Base-by-base conservation (phyloP, 1,140 invertebrate genomes). In the Drosophila sturtevanti region DNA sequence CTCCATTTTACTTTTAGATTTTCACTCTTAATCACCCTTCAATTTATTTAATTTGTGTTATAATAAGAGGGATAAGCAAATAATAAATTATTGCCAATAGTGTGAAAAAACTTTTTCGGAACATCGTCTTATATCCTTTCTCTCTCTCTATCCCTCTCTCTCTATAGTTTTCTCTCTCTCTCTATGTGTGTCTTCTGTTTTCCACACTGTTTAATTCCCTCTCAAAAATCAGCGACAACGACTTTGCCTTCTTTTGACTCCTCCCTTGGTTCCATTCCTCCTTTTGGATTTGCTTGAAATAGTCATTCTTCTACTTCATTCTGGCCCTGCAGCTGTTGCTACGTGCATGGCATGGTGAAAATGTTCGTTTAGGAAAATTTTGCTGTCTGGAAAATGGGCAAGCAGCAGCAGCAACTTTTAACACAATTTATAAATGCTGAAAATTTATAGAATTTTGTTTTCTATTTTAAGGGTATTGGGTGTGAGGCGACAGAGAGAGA, bases 391-490 rank as follows among this genome's bases (percentile, higher is more conserved):
- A 48, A 48, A 48, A 48, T 48, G 41, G 41, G 41, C 41, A 48
- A 48, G 74, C 63, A 69, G 41, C 62, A 48, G 74, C 63, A 69
- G 41, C 62, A 86, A 87, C 82, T 86, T 87, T 87, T 86, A 87
- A 87, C 75, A 77, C 82, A 86, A 86, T 87, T 86, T 86, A 86
- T 86, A 86, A 85, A 81, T 68, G 81, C 81, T 77, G 65, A 70
- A 77, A 86, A 86, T 86, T 86, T 87, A 87, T 87, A 86, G 82
- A 86, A 86, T 78, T 84, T 86, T 81, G 54, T 81, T 48, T 48
- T 48, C 16, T 48, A 48, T 48, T 48, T 48, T 48, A 21, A 21
- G 41, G 41, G 16, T 9, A 16, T 14, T 1, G 5, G 1, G 5
- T n/a, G n/a, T n/a, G n/a, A n/a, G n/a, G n/a, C n/a, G n/a, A n/a